These are phyloP conservation scores for Noctua comes DNA, from an alignment of 2,888 invertebrate species.

Conservation along the genomic window DNA sequence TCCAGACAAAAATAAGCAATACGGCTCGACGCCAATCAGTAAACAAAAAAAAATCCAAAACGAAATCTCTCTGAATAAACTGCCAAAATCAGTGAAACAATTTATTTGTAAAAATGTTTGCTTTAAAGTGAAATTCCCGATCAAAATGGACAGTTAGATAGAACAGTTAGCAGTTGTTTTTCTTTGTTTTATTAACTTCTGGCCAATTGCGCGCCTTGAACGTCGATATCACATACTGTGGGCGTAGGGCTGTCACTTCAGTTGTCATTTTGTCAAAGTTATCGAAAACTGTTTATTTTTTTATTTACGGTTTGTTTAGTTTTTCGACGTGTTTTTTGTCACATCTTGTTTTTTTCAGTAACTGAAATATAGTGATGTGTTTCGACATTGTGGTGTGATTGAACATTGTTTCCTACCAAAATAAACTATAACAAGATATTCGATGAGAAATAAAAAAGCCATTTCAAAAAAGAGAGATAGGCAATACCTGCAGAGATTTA, in stretches of 20 bases:
- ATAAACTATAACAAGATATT: too few species aligned
- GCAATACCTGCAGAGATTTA: not conserved
- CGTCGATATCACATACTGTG: constrained; percentile 40
- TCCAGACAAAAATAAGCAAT: constrained; percentile 25
- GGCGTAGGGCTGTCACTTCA: constrained; percentile 46
- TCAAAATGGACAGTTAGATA: constrained; percentile 49
- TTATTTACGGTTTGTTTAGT: not conserved
- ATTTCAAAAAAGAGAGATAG: not conserved
- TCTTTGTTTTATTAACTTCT: constrained; percentile 49
- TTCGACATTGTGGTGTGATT: not conserved
- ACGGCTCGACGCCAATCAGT: not conserved
- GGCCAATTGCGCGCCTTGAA: constrained; percentile 38
- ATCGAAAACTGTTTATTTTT: not conserved
- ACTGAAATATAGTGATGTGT: not conserved
- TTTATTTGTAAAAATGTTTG: constrained; percentile 48
- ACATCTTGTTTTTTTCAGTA: not conserved
- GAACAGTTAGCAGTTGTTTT: constrained; percentile 51
- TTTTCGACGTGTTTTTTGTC: not conserved
- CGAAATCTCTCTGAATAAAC: constrained; percentile 33
- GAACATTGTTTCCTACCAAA: too few species aligned
- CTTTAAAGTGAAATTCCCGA: constrained; percentile 55
- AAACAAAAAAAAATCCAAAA: constrained; percentile 1
- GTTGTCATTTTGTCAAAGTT: constrained; percentile 6
- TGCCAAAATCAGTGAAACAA: constrained; percentile 29
- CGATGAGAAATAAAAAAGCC: not conserved